phyloP scores from a whole-genome alignment of 2,113 vertebrate genomes.

The Archilochus colubris region DNA sequence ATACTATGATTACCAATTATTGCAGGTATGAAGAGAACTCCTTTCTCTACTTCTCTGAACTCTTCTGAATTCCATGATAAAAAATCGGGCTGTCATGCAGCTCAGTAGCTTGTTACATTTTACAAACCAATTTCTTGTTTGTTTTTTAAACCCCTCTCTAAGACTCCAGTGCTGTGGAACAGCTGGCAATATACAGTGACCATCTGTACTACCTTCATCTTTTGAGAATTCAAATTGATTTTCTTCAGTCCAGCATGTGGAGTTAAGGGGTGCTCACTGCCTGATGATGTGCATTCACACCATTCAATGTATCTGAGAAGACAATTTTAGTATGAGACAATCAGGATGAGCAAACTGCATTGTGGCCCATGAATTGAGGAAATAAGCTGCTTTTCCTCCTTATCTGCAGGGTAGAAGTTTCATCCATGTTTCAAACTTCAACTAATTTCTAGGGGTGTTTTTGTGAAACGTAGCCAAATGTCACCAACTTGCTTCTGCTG shows the following conservation, averaged over 20 bases:
- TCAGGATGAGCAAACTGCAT: background rate
- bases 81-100: background rate
- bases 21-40: background rate
- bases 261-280: background rate
- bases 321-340: background rate
- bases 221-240: background rate
- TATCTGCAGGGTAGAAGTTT: background rate
- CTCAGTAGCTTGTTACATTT: background rate
- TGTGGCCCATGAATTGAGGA: background rate
- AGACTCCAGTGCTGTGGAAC: background rate
- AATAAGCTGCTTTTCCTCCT: background rate
- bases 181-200: background rate
- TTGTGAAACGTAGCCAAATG: background rate
- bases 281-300: background rate
- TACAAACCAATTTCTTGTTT: constrained; percentile 8
- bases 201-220: background rate
- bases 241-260: background rate
- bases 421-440: background rate
- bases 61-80: background rate
- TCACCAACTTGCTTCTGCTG: background rate
- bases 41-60: background rate
- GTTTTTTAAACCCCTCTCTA: background rate
- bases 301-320: background rate
- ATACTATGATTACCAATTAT: background rate
- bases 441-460: background rate